Base-by-base conservation (phyloP, 2,113 vertebrate species). In the Grammomys surdaster region DNA sequence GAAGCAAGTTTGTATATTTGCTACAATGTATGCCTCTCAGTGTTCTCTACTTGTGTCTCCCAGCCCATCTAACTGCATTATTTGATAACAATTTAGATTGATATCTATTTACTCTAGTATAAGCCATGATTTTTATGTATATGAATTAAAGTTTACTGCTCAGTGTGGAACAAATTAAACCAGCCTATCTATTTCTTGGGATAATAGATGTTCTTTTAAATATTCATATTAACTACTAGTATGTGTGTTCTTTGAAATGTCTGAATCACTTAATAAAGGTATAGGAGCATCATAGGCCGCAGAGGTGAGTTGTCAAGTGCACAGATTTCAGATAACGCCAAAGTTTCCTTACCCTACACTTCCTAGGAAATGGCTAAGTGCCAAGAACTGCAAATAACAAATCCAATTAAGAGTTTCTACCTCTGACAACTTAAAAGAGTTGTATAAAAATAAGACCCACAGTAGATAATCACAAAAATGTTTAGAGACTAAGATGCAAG, bases 361-460 rank as follows among this genome's bases (percentile, higher is more conserved):
- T 92, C 60, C n/a, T 76, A 63, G 76, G 56, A 89, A 63, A 84
- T 43, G 80, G 43, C n/a, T 51, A 87, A 48, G 60, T 31, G 17
- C 63, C 20, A 89, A 89, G 43, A 84, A 93, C 63, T 89, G 33
- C 31, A 87, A 90, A 89, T 87, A 93, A 51, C 86, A 96, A 75
- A 10, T n/a, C 67, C 91, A 93, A 88, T 91, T 95, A 54, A 72
- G 60, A 78, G 78, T 70, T 80, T 46, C 46, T 36, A 36, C 36
- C 67, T 91, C 75, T 84, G 69, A 94, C 48, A 96, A 91, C 26
- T 88, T 65, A 88, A 33, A 22, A 1, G 46, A 89, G 7, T 54
- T 90, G 70, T 76, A 88, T 67, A 82, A 89, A 73, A 88, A 72
- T 91, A 72, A 51, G 56, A 91, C 31, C 13, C 17, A 58, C 58